These are phyloP conservation scores for Myiagra hebetior DNA, from an alignment of 2,113 vertebrate species.

Conservation along the genomic window DNA sequence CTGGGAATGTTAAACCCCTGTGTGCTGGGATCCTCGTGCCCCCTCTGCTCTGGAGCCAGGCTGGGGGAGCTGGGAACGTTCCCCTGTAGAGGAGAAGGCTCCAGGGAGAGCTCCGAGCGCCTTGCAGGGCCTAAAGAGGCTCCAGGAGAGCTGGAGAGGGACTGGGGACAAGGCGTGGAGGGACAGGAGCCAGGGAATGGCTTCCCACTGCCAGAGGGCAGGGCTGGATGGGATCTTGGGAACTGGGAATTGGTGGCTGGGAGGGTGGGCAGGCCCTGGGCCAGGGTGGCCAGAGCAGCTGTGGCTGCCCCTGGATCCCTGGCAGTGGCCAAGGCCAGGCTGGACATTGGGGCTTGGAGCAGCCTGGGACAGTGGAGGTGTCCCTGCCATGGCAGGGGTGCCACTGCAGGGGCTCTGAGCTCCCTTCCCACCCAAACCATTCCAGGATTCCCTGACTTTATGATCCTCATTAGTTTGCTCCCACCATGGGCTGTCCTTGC, in stretches of 20 bases:
- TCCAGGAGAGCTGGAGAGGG: neutral
- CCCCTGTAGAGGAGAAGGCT: accelerated
- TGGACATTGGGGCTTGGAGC: neutral
- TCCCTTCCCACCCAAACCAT: neutral
- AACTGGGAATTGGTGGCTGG: neutral
- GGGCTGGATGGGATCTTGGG: accelerated
- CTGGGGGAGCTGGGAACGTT: accelerated
- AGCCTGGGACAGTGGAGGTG: neutral
- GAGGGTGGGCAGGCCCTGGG: too few species aligned
- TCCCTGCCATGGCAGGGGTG: neutral
- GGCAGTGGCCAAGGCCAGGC: neutral
- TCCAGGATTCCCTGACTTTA: neutral
- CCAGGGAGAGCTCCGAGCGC: neutral
- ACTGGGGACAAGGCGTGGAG: accelerated
- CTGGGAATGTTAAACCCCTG: accelerated
- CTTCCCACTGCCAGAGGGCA: neutral
- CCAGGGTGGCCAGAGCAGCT: neutral
- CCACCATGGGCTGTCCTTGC: accelerated
- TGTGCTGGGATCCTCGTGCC: neutral
- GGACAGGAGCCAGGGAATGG: neutral
- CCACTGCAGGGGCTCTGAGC: accelerated
- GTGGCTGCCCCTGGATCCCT: neutral
- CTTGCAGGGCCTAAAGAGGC: neutral
- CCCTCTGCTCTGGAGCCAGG: neutral
- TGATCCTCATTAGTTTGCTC: neutral